Evolutionary conservation across 2,888 invertebrate genomes (phyloP), one percentile per base, ranked within the genome.

Genomic region (Campoplex nolae): DNA sequence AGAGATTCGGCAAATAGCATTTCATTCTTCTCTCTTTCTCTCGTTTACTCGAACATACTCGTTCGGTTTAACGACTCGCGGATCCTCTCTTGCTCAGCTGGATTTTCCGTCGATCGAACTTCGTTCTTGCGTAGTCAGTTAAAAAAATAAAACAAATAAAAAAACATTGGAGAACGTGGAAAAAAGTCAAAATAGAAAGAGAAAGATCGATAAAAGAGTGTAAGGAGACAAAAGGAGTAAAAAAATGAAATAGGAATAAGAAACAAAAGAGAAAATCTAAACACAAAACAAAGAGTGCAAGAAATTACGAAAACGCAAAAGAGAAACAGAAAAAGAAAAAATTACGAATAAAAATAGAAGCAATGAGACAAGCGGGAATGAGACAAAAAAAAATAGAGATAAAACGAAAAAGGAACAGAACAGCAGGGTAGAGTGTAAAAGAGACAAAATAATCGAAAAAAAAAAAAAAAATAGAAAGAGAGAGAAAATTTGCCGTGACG

Each of bases 1-100:
- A 48, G 84, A 87, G 84, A 87, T 87, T 93, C 93, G 93, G 93
- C 93, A 91, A 91, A 91, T 91, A 91, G 91, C 90, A 90, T 90
- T 92, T 90, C 88, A 89, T 88, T 87, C 86, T 81, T 88, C 89
- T 88, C 84, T 88, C 86, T 71, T 18, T 74, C 51, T 80, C 80
- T 38, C 75, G 74, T 75, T 85, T 78, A 62, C 78, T 78, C 84
- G 51, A 28, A 78, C 81, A 87, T 82, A 84, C 87, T 85, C 82
- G 84, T 86, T 86, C 76, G 77, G 84, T 86, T 86, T 87, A 85
- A 85, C 85, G 85, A 85, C 83, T 83, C 80, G 76, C 78, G 56
- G 45, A 51, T 85, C 67, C 85, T 83, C 85, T 68, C 70, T 67
- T 45, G 68, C 75, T 68, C 23, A 58, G 51, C 32, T 51, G 84